These are phyloP conservation scores for Scolopax mira DNA, from an alignment of 2,113 vertebrate species.

Conservation along the genomic window DNA sequence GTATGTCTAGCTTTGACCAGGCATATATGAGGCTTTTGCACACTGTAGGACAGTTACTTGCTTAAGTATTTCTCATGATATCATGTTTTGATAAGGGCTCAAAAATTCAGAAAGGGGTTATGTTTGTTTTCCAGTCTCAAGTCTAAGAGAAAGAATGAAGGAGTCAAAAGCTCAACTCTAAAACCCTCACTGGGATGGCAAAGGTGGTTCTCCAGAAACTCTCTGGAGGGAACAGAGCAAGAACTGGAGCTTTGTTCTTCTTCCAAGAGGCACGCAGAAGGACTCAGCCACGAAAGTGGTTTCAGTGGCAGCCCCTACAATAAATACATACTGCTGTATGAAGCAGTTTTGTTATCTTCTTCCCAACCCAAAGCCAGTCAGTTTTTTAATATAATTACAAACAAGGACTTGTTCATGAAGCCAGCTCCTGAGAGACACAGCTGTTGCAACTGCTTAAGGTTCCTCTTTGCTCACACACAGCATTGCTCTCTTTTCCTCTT, in stretches of 20 bases:
- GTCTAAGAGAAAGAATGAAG: background rate
- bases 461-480: background rate
- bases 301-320: background rate
- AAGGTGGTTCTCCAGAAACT: background rate
- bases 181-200: background rate
- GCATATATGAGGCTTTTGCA: background rate
- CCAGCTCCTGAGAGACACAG: background rate
- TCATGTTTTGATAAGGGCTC: background rate
- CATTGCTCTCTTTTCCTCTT: background rate
- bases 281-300: fast-evolving
- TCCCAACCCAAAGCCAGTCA: background rate
- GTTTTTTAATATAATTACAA: background rate
- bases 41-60: background rate
- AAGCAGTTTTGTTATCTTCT: background rate
- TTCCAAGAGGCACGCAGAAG: background rate
- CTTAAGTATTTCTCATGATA: background rate
- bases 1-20: background rate
- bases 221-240: background rate
- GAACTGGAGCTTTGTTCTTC: background rate
- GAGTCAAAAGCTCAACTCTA: background rate
- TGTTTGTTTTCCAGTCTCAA: background rate
- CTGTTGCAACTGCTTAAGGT: background rate
- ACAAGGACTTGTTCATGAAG: background rate
- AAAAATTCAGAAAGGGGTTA: background rate
- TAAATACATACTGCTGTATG: background rate